These are phyloP conservation scores for Drosophila rufa DNA, from an alignment of 1,140 invertebrate genomes.

Conservation along the genomic window DNA sequence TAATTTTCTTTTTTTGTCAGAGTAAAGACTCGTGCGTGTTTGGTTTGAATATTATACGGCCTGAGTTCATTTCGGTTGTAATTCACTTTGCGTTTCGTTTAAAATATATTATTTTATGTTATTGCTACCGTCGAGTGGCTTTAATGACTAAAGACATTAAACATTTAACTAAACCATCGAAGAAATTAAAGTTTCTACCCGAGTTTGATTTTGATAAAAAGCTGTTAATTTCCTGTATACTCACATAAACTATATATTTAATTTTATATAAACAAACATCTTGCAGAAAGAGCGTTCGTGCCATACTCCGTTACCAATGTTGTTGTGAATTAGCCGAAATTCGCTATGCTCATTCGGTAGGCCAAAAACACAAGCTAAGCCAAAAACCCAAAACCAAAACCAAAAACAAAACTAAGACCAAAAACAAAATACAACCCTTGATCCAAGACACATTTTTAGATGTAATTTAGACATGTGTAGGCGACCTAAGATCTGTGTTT, in stretches of 20 bases:
- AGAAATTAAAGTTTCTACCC: conserved; percentile 37
- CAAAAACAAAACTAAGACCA: conserved; percentile 2
- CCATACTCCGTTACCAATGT: conserved; percentile 85
- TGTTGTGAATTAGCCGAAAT: conserved; percentile 85
- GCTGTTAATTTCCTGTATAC: conserved; percentile 49
- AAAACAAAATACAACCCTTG: conserved; percentile 20
- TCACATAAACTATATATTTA: conserved; percentile 79
- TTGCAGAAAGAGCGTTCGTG: conserved; percentile 85
- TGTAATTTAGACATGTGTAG: conserved; percentile 48
- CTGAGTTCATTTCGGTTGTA: conserved; percentile 36
- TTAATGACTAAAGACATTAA: conserved; percentile 39
- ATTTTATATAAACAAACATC: conserved; percentile 82
- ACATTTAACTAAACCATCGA: conserved; percentile 44
- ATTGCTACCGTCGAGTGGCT: conserved; percentile 37
- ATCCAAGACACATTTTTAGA: conserved; percentile 37
- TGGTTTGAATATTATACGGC: conserved; percentile 54
- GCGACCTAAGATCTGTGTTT: conserved; percentile 33
- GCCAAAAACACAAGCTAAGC: conserved; percentile 76
- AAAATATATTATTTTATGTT: conserved; percentile 19
- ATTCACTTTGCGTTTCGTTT: conserved; percentile 33
- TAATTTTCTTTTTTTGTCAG: conserved; percentile 74
- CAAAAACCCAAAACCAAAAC: conserved; percentile 45
- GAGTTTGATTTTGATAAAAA: conserved; percentile 44
- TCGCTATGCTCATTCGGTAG: conserved; percentile 85
- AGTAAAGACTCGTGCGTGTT: conserved; percentile 72